These are phyloP conservation scores for Eulemur rubriventer DNA, from an alignment of 2,797 vertebrate genomes.

Conservation along the genomic window DNA sequence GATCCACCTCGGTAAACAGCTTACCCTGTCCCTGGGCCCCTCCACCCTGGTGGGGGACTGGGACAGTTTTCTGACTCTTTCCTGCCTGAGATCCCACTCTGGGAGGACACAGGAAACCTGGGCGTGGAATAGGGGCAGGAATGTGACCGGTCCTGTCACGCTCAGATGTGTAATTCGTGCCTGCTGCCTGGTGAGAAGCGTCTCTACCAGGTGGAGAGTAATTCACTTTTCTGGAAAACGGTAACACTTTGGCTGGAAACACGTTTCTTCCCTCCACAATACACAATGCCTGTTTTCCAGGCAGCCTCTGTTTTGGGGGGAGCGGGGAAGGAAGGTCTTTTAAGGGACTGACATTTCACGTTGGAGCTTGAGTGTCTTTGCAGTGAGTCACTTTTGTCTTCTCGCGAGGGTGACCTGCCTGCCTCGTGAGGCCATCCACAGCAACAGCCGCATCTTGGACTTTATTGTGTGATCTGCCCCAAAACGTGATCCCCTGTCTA, in stretches of 20 bases:
- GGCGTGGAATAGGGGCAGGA: not conserved
- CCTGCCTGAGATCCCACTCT: not conserved
- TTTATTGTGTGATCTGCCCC: not conserved
- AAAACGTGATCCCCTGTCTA: not conserved
- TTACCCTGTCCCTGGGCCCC: not conserved
- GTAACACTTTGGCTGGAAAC: not conserved
- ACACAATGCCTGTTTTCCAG: not conserved
- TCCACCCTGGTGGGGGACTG: not conserved
- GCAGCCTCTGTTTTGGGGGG: not conserved
- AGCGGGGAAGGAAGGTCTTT: not conserved
- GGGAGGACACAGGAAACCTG: not conserved
- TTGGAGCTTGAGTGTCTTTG: not conserved
- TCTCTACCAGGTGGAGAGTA: not conserved
- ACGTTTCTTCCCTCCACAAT: not conserved
- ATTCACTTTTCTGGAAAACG: not conserved
- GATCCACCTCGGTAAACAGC: not conserved
- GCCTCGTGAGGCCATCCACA: not conserved
- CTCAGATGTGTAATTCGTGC: not conserved
- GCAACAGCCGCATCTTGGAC: not conserved
- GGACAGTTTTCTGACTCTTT: not conserved
- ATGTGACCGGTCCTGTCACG: not conserved
- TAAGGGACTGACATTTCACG: not conserved
- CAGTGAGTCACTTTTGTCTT: fast-evolving
- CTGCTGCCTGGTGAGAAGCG: fast-evolving
- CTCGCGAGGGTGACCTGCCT: not conserved